A percentile compares a stretch with the other conserved stretches of the same genome.
Conservation (phyloP, 2,113 vertebrate genomes). For the Nibea coibor region DNA sequence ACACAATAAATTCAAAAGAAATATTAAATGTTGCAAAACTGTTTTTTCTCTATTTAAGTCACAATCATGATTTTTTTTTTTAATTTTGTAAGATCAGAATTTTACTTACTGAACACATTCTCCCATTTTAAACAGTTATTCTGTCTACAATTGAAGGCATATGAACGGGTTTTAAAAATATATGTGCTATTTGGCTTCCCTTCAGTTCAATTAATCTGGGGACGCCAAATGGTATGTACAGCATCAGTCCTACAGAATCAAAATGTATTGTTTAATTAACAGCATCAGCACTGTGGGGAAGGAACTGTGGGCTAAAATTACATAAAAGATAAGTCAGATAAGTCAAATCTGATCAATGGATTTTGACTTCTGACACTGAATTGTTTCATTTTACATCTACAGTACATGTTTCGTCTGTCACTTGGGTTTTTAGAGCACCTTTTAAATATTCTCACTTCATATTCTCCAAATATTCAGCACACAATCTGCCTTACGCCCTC, state of each 20-base stretch:
- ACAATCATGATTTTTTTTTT: background rate
- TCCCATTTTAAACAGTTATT: background rate
- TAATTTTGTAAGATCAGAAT: too few relatives aligned
- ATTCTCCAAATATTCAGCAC: constrained; percentile 25
- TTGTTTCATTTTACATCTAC: background rate
- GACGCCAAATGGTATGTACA: background rate
- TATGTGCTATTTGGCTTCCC: background rate
- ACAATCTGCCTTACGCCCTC: constrained; percentile 2
- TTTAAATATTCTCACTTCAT: constrained; percentile 9
- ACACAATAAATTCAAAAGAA: background rate
- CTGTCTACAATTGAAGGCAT: background rate
- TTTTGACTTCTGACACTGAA: background rate
- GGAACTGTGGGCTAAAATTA: background rate
- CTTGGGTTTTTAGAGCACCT: constrained; percentile 22
- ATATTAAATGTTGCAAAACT: background rate
- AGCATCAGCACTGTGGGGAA: background rate
- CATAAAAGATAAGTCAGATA: background rate
- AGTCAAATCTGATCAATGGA: background rate
- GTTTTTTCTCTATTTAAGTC: background rate
- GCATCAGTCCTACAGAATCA: background rate
- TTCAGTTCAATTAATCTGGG: background rate
- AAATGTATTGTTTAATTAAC: constrained; percentile 9
- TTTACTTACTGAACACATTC: too few relatives aligned
- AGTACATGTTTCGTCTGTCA: background rate
- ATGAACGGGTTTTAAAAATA: background rate